A percentile compares a stretch with the other conserved stretches of the same genome.
Conservation (phyloP, 2,888 invertebrate genomes). For the Pristionchus japonicus region DNA sequence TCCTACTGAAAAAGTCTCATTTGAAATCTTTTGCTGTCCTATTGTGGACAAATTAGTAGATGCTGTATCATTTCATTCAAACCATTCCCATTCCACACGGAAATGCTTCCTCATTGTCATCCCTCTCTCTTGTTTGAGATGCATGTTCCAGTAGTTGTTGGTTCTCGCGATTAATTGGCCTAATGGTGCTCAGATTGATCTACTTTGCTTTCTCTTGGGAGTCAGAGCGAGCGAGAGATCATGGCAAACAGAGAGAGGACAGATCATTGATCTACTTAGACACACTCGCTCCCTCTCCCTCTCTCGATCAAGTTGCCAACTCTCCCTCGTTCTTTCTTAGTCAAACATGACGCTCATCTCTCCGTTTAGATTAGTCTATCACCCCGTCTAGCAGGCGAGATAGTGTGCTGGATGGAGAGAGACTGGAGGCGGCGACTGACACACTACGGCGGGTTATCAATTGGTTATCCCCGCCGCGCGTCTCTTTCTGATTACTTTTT, state of each 20-base stretch:
- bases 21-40: too few relatives aligned
- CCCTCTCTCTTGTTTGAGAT: not conserved
- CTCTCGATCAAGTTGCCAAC: constrained; percentile 15
- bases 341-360: not conserved
- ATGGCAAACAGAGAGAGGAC: not conserved
- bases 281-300: constrained; percentile 13
- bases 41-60: too few relatives aligned
- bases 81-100: not conserved
- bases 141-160: constrained; percentile 15
- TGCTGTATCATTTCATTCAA: not conserved
- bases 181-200: not conserved
- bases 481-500: constrained; percentile 29
- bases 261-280: not conserved
- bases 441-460: constrained; percentile 16
- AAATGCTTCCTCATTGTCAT: not conserved
- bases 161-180: not conserved
- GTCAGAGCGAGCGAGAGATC: not conserved
- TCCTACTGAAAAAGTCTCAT: too few relatives aligned
- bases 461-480: not conserved
- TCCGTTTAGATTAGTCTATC: not conserved
- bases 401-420: not conserved
- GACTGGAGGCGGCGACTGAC: not conserved
- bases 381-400: not conserved
- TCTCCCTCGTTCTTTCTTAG: not conserved
- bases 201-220: not conserved